Evolutionary conservation across 2,797 vertebrate genomes (phyloP), one percentile per base, ranked within the genome.

Genomic region (Clarias laeviceps): DNA sequence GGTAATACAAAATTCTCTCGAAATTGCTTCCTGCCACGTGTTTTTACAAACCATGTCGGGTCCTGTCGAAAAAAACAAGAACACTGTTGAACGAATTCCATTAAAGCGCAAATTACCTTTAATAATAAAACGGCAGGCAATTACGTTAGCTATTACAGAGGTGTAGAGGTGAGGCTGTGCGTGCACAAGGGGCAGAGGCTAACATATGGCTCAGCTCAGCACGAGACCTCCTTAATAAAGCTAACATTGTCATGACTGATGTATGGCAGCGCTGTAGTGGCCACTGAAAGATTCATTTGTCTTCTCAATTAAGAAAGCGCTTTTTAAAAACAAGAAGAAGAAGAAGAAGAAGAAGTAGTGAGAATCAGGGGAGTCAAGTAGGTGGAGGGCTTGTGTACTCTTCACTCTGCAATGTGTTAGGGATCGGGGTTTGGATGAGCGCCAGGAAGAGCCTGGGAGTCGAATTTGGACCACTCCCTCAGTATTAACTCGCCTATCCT

Each of bases 91-190:
- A 95, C 92, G 91, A 94, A 95, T 95, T 95, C 93, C 89, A 95
- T 95, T 94, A 95, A 93, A 82, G 85, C 40, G 91, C 89, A 94
- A 95, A 96, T 95, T 93, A 94, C 94, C 93, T 95, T 95, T 95
- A 96, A 95, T 95, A 94, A 94, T 95, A 94, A 95, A 95, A 96
- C 93, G 95, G 95, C 91, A 93, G 93, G 91, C 93, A 95, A 95
- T 96, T 95, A 94, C 89, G 91, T 92, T 88, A 24, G 89, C 91
- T 90, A 93, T 95, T 94, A 94, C 90, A 89, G 90, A 90, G 87
- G 90, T 88, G 92, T 84, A 85, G 92, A 94, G 93, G 94, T 94
- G 94, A 94, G 91, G 92, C 65, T 61, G 92, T 91, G 93, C 84
- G 89, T 92, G 92, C 91, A 90, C 91, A 91, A 91, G 92, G 92